phyloP scores from a whole-genome alignment of 2,888 invertebrate species.

The Flabesymbios commensalis region DNA sequence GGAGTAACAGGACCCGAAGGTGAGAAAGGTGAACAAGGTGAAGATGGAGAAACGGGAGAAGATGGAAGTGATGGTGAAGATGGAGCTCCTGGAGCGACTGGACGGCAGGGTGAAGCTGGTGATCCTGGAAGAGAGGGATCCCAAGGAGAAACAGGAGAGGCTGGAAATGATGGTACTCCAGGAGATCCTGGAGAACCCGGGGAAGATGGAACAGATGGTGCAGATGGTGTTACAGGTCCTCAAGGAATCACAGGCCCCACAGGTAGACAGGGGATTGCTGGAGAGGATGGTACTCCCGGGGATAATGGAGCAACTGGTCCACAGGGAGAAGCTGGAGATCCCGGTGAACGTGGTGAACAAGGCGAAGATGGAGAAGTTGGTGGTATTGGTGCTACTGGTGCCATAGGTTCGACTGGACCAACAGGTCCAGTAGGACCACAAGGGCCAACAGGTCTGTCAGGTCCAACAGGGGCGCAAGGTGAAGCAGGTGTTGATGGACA shows the following conservation, averaged over 20 bases:
- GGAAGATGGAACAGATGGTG: conserved; percentile 3
- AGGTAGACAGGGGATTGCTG: conserved; percentile 19
- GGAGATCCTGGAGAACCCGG: conserved; percentile 21
- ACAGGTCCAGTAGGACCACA: conserved; percentile 5
- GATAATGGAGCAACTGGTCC: conserved; percentile 18
- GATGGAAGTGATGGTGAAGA: no score
- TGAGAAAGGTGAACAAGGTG: no score
- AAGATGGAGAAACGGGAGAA: no score
- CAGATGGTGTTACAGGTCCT: conserved; percentile 16
- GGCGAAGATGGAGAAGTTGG: conserved; percentile 15
- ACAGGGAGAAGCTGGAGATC: conserved; percentile 13
- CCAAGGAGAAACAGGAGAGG: conserved; percentile 14
- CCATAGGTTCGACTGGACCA: conserved; percentile 1
- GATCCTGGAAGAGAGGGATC: conserved; percentile 15
- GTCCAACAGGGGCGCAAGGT: conserved; percentile 17
- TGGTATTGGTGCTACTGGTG: conserved; percentile 6
- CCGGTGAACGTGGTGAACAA: conserved; percentile 13
- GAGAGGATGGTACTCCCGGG: conserved; percentile 18
- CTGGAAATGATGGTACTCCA: conserved; percentile 11
- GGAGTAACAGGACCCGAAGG: no score
- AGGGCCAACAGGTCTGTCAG: conserved; percentile 19
- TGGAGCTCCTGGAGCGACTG: conserved; percentile 10
- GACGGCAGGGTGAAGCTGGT: conserved; percentile 12
- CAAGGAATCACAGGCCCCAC: conserved; percentile 12
- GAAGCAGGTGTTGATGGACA: conserved; percentile 13